Evolutionary conservation across 2,888 invertebrate species (phyloP).

Genomic region (Scrobipalpa costella): DNA sequence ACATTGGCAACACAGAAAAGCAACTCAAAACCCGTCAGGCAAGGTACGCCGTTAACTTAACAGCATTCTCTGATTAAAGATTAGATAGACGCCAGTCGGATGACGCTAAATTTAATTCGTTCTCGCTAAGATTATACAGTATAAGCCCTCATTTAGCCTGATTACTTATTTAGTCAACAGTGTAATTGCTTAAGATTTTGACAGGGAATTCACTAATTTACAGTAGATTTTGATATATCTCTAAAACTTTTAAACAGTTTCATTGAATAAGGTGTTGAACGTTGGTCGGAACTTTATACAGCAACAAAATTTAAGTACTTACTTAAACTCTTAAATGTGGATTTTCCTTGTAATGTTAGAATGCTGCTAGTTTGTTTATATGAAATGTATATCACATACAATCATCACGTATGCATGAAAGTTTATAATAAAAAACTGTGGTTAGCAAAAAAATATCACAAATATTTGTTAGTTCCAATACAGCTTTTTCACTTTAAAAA

Average conservation of each 20-base stretch:
- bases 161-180: slow-evolving; percentile 47
- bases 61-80: slow-evolving; percentile 56
- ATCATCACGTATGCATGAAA: no score
- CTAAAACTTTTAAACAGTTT: slow-evolving; percentile 26
- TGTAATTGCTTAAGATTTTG: slow-evolving; percentile 40
- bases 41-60: slow-evolving; percentile 51
- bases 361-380: no score
- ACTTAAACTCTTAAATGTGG: no score
- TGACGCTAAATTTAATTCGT: slow-evolving; percentile 61
- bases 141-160: slow-evolving; percentile 46
- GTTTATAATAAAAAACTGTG: no score
- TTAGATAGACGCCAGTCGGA: slow-evolving; percentile 48
- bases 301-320: neutral
- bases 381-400: no score
- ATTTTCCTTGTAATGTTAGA: no score
- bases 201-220: slow-evolving; percentile 34
- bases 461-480: no score
- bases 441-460: no score
- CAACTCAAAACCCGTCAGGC: slow-evolving; percentile 11
- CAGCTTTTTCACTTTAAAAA: no score
- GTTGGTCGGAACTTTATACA: neutral
- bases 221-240: slow-evolving; percentile 29
- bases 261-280: slow-evolving; percentile 15
- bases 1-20: slow-evolving; percentile 33
- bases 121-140: slow-evolving; percentile 47